Percentiles rank a stretch among this genome's conserved stretches.
phyloP scores from a whole-genome alignment of 2,888 invertebrate genomes.

The Troides aeacus region DNA sequence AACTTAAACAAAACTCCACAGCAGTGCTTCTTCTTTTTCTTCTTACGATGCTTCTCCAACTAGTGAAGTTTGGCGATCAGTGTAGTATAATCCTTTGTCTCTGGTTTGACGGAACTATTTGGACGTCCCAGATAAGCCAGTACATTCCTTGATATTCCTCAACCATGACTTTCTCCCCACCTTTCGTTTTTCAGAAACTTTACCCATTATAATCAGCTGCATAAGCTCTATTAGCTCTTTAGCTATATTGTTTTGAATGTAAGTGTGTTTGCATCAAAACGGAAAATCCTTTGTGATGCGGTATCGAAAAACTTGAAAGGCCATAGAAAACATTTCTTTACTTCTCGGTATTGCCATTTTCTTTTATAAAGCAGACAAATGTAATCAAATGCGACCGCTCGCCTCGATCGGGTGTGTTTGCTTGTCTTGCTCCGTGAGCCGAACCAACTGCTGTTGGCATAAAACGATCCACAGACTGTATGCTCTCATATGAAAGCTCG shows the following conservation, averaged over 20 bases:
- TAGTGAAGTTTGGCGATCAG: no score
- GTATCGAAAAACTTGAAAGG: slow-evolving; percentile 2
- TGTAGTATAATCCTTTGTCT: no score
- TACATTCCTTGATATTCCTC: no score
- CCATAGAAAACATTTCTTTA: slow-evolving; percentile 5
- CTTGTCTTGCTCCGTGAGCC: slow-evolving; percentile 69
- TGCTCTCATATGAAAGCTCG: slow-evolving; percentile 48
- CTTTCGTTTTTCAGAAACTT: no score
- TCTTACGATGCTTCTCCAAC: no score
- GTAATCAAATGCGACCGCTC: slow-evolving; percentile 60
- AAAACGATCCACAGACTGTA: slow-evolving; percentile 54
- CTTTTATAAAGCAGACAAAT: slow-evolving; percentile 38
- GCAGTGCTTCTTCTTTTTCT: no score
- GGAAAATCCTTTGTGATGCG: not conserved
- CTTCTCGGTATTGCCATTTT: slow-evolving; percentile 31
- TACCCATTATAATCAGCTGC: no score
- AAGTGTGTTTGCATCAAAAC: not conserved
- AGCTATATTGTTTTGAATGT: not conserved
- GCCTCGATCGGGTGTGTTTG: slow-evolving; percentile 61
- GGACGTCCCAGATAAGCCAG: no score
- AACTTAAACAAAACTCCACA: no score
- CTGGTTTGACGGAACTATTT: no score
- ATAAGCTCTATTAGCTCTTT: no score
- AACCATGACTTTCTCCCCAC: no score
- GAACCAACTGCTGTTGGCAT: slow-evolving; percentile 69